Conservation (phyloP, 92 coral and sea anemone species). For the Porites divaricata region DNA sequence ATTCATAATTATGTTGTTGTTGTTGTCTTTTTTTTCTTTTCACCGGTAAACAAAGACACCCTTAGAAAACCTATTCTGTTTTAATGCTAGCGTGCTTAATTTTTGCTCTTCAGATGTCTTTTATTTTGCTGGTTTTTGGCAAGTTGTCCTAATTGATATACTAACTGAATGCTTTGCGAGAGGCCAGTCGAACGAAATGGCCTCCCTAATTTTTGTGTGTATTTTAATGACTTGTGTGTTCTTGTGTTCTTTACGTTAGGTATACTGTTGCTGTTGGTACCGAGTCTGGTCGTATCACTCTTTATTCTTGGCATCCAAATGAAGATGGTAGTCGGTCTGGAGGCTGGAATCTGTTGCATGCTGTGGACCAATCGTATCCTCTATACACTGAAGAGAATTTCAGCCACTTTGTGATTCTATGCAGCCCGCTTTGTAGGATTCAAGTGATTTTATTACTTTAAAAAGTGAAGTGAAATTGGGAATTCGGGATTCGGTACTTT, state of each 20-base stretch:
- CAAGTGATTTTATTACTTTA: too few species aligned
- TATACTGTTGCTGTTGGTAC: slow-evolving; percentile 84
- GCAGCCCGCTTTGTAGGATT: too few species aligned
- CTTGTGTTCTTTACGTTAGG: slow-evolving; percentile 39
- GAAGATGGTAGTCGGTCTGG: background rate
- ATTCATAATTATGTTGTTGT: background rate
- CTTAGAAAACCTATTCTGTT: background rate
- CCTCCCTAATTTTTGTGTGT: background rate
- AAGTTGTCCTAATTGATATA: too few species aligned
- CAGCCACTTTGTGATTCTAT: background rate
- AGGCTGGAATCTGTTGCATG: slow-evolving; percentile 65
- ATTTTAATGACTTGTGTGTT: background rate
- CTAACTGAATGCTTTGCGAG: too few species aligned
- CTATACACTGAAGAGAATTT: background rate
- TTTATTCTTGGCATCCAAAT: slow-evolving; percentile 73
- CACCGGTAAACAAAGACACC: background rate
- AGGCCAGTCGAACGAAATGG: too few species aligned
- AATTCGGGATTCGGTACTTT: too few species aligned
- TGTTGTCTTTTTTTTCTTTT: background rate
- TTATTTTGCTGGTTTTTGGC: too few species aligned
- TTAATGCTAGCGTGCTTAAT: too few species aligned
- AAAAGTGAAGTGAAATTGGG: too few species aligned
- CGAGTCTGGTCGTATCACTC: slow-evolving; percentile 85
- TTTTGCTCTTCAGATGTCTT: too few species aligned
- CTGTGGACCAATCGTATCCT: slow-evolving; percentile 82